Base-by-base conservation (phyloP, 1,140 invertebrate species). In the Calephelis virginiensis region DNA sequence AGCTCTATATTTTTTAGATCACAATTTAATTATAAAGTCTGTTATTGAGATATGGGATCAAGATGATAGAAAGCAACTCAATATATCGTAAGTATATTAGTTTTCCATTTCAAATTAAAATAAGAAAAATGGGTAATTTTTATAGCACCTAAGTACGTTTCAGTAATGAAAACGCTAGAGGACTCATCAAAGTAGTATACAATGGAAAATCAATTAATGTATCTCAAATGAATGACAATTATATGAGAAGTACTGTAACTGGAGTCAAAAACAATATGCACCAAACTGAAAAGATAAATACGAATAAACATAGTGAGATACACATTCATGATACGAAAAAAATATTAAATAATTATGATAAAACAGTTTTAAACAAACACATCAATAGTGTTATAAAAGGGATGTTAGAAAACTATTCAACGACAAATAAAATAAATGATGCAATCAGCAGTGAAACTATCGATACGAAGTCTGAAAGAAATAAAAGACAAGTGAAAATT, bases 401-500 rank as follows among this genome's bases (percentile, higher is more conserved):
- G 61, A 82, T 86, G 67, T 71, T 85, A 11, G 79, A 72, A 71
- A 72, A 71, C 14, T 71, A 76, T 64, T 61, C 74, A 10, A 12
- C 64, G 5, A 43, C 76, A 56, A 74, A 63, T 7, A 13, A 40
- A 28, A 65, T 70, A 64, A 59, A 64, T 61, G 17, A 62, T 17
- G 63, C 73, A 64, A 66, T 63, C 1, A 63, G 68, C 43, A 13
- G 28, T n/a, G 66, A 74, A 59, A 64, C 60, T 6, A 69, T 69
- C 60, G 63, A 49, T 12, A 68, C 62, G 56, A 56, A 77, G 69
- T 75, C 61, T 1, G 81, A 83, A 68, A 74, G 85, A 0, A 50
- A 76, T 13, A 89, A 86, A 69, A 71, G 85, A 53, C 78, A 83
- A 53, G 73, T 82, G 7, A 82, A 80, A 73, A 76, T 88, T 43